Evolutionary conservation across 1,140 invertebrate species (phyloP), one percentile per base, ranked within the genome.

Genomic region (Anoplolepis gracilipes): DNA sequence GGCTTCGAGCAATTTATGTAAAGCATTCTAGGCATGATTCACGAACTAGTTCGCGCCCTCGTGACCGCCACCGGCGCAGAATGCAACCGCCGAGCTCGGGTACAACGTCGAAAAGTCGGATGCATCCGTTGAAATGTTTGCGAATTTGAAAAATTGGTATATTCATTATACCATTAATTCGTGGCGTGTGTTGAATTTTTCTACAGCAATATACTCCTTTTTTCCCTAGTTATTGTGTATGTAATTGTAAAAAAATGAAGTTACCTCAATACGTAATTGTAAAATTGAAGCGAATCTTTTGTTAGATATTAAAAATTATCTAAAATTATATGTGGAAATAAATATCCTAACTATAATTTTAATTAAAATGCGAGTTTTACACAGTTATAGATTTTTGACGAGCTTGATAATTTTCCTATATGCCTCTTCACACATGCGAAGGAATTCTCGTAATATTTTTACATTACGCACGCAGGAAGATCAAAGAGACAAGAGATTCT

Each of bases 11-110:
- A 93, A 94, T 94, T 94, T 94, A 94, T 94, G 93, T 93, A 93
- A 93, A 94, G 91, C 91, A 92, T 92, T 93, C 90, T 92, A 92
- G 87, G 90, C 91, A 94, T 95, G 94, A 95, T 94, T 95, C 94
- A 94, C 93, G 92, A 94, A 94, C 94, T 94, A 94, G 94, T 95
- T 94, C 91, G 92, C 92, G 91, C 92, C 91, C 92, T 94, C 93
- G 91, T 93, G 93, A 93, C 90, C 90, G 92, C 88, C 88, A 92
- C 88, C 85, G 85, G 91, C 89, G 87, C 85, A 90, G 91, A 93
- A 93, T 93, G 91, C 91, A 91, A 82, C 61, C 46, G 70, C 62
- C 64, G 76, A 65, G 64, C 61, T 59, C 65, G 53, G 42, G 19
- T 33, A 8, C 59, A 55, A 59, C 61, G 33, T 65, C 64, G 79